Base-by-base conservation (phyloP, 2,797 vertebrate species). In the Centropyge bicolor region DNA sequence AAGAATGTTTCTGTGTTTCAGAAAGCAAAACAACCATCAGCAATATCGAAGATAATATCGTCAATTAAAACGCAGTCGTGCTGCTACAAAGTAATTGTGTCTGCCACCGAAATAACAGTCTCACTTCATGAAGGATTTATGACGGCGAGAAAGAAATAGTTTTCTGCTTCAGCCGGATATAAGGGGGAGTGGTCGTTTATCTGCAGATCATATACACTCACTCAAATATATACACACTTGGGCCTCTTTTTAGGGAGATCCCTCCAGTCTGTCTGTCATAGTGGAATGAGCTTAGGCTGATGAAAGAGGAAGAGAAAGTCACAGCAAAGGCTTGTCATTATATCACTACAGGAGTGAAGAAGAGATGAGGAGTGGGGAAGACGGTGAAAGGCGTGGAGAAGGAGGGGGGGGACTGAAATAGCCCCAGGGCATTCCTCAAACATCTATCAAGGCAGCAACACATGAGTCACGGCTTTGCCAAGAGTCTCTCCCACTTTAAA, bases 391-490 rank as follows among this genome's bases (percentile, higher is more conserved):
- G 70, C 22, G 36, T 13, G 61, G 56, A 49, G 38, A 19, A 31
- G 27, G 19, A 31, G 27, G 19, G 56, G 61, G 22, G 60, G 4
- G 71, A 49, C 65, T 70, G 60, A 85, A 78, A 82, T 74, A 85
- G 83, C 86, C 84, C 57, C 5, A 31, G 40, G 82, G 78, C 74
- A 81, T 86, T 89, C 67, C 85, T 84, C 41, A 75, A 78, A 80
- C 89, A 88, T 91, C 71, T 84, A 83, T 89, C 86, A 87, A 84
- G 80, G 54, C 79, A 59, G 79, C 70, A 83, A 67, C 77, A 72
- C 78, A 71, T 91, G 88, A 92, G 84, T 92, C 88, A 88, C 70
- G 13, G 67, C 79, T 45, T 78, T 19, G 62, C 78, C 73, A 81
- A 80, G 76, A 83, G 86, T 88, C 69, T 78, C 63, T 72, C 49